A percentile compares a stretch with the other conserved stretches of the same genome.
These are phyloP conservation scores for Solen grandis DNA, from an alignment of 1,140 invertebrate genomes.

Conservation along the genomic window DNA sequence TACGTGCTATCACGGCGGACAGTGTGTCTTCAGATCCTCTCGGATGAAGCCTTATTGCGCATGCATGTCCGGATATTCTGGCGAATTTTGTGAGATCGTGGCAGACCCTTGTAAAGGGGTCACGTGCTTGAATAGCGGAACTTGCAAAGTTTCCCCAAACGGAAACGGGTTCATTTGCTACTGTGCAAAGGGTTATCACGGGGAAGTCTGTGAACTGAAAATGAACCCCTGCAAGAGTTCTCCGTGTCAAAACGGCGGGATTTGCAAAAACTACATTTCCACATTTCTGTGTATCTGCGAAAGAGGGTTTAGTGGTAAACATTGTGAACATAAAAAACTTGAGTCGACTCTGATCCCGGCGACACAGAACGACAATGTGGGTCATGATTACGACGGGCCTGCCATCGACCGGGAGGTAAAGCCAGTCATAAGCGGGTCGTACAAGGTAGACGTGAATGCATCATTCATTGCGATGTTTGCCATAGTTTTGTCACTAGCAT, in stretches of 20 bases:
- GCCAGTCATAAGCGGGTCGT: too few species aligned
- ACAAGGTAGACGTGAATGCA: too few species aligned
- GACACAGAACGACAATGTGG: too few species aligned
- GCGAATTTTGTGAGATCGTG: slow-evolving; percentile 28
- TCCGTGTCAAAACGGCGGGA: slow-evolving; percentile 67
- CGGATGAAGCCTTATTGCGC: slow-evolving; percentile 7
- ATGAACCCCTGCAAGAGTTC: slow-evolving; percentile 50
- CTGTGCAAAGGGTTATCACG: slow-evolving; percentile 81
- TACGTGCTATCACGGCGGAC: slow-evolving; percentile 21
- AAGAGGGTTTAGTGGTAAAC: slow-evolving; percentile 94
- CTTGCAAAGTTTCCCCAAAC: slow-evolving; percentile 26
- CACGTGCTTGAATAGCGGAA: slow-evolving; percentile 21
- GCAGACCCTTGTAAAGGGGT: slow-evolving; percentile 37
- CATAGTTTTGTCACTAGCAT: too few species aligned
- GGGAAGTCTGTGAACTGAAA: slow-evolving; percentile 57
- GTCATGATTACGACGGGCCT: too few species aligned
- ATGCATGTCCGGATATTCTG: slow-evolving; percentile 16
- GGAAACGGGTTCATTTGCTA: slow-evolving; percentile 84
- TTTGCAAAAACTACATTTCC: slow-evolving; percentile 81
- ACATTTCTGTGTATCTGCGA: slow-evolving; percentile 92
- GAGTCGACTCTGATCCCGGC: too few species aligned
- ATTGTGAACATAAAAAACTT: slow-evolving; percentile 85
- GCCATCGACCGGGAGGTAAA: too few species aligned
- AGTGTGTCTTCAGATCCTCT: neutral
- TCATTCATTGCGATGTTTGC: too few species aligned